These are phyloP conservation scores for Myotis davidii DNA, from an alignment of 2,113 vertebrate genomes.

Conservation along the genomic window DNA sequence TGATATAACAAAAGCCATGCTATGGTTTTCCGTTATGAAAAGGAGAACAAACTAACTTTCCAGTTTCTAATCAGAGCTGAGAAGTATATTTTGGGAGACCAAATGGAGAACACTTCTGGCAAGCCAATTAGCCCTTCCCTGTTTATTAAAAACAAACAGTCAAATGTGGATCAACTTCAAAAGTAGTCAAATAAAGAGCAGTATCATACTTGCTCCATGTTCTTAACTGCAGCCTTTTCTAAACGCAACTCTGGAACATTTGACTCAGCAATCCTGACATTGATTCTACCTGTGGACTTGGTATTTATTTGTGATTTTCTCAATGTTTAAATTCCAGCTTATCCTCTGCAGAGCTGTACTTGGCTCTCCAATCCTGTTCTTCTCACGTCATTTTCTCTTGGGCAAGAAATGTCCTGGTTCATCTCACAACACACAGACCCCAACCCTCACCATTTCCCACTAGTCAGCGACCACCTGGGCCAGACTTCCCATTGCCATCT, in stretches of 20 bases:
- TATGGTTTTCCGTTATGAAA: not conserved
- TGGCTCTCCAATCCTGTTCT: not conserved
- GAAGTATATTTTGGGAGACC: constrained; percentile 25
- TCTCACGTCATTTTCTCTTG: constrained; percentile 30
- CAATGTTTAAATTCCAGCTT: constrained; percentile 19
- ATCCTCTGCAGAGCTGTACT: not conserved
- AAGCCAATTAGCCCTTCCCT: not conserved
- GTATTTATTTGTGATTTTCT: constrained; percentile 1
- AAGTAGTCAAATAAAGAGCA: not conserved
- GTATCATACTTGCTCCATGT: not conserved
- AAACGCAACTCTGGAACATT: not conserved
- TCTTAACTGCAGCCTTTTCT: constrained; percentile 4
- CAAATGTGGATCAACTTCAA: not conserved
- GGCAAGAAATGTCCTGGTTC: not conserved
- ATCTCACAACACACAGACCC: not conserved
- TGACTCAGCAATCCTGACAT: not conserved
- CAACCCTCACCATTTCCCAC: not conserved
- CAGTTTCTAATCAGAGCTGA: constrained; percentile 11
- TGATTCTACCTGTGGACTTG: not conserved
- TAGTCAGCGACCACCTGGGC: not conserved
- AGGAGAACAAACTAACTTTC: not conserved
- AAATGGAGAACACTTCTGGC: constrained; percentile 16
- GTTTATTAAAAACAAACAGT: constrained; percentile 23
- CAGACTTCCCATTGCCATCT: not conserved
- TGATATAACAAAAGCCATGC: constrained; percentile 15